These are phyloP conservation scores for Amphipyra tragopoginis DNA, from an alignment of 2,888 invertebrate species.

Conservation along the genomic window DNA sequence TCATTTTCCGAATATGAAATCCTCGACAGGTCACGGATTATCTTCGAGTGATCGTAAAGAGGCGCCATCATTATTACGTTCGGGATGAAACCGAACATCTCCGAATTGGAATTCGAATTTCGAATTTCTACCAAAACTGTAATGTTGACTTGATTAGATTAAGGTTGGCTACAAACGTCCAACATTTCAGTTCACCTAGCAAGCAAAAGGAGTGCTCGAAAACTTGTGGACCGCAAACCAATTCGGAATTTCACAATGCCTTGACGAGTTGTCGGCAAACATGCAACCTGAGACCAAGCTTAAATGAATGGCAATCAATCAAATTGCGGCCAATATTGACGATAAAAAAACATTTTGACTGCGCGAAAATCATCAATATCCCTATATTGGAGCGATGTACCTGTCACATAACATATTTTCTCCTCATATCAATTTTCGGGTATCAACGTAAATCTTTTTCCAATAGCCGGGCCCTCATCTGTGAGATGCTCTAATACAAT, in stretches of 20 bases:
- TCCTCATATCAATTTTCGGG: slow-evolving; percentile 33
- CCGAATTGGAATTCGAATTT: slow-evolving; percentile 18
- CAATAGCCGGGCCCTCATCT: slow-evolving; percentile 11
- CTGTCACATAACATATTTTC: slow-evolving; percentile 32
- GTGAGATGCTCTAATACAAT: slow-evolving; percentile 31
- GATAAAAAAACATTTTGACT: slow-evolving; percentile 28
- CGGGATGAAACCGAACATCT: slow-evolving; percentile 11
- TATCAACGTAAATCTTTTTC: slow-evolving; percentile 34
- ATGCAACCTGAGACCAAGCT: slow-evolving; percentile 10
- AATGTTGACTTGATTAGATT: slow-evolving; percentile 35
- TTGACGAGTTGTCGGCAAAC: slow-evolving; percentile 18
- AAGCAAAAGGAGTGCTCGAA: slow-evolving; percentile 3
- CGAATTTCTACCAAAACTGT: slow-evolving; percentile 9
- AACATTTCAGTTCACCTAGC: slow-evolving; percentile 7
- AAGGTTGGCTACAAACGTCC: slow-evolving; percentile 17
- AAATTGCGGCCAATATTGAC: slow-evolving; percentile 27
- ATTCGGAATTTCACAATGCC: slow-evolving; percentile 31
- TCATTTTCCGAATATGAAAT: slow-evolving; percentile 40
- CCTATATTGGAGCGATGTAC: slow-evolving; percentile 31
- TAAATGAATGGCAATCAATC: slow-evolving; percentile 42
- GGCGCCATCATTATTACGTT: slow-evolving; percentile 34
- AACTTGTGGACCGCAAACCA: slow-evolving; percentile 17
- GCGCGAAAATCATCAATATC: slow-evolving; percentile 35
- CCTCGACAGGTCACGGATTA: slow-evolving; percentile 42
- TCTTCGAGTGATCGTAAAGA: slow-evolving; percentile 36